Conservation (phyloP, 1,140 invertebrate genomes). For the Anastrepha ludens region DNA sequence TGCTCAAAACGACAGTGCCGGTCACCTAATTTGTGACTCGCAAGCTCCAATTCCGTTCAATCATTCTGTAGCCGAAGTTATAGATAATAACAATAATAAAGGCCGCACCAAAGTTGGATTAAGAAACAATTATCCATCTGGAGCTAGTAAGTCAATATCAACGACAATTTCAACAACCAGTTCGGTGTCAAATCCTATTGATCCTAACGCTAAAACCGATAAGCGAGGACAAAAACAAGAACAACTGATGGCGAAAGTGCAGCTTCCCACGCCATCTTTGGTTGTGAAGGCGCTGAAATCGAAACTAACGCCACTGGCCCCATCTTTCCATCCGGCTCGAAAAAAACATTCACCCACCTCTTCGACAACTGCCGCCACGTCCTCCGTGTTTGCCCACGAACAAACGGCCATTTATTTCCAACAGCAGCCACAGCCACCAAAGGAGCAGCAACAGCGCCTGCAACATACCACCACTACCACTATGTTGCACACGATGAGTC, state of each 20-base stretch:
- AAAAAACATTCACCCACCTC: slow-evolving; percentile 57
- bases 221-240: neutral
- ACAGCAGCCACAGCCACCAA: slow-evolving; percentile 55
- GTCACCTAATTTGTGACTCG: neutral
- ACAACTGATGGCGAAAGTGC: neutral
- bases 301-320: slow-evolving; percentile 69
- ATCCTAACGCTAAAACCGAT: neutral
- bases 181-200: neutral
- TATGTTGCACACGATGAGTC: neutral
- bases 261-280: slow-evolving; percentile 54
- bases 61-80: neutral
- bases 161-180: neutral
- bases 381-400: slow-evolving; percentile 63
- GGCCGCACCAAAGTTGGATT: slow-evolving; percentile 4
- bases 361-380: slow-evolving; percentile 43
- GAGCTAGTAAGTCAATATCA: neutral
- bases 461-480: slow-evolving; percentile 59
- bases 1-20: neutral
- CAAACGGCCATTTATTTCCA: slow-evolving; percentile 70
- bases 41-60: neutral
- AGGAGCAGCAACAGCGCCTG: slow-evolving; percentile 58
- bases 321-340: slow-evolving; percentile 66
- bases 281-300: slow-evolving; percentile 68
- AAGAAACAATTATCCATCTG: neutral
- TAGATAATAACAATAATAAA: slow-evolving; percentile 49